These are phyloP conservation scores for Trichogramma evanescens DNA, from an alignment of 2,888 invertebrate species.

Conservation along the genomic window DNA sequence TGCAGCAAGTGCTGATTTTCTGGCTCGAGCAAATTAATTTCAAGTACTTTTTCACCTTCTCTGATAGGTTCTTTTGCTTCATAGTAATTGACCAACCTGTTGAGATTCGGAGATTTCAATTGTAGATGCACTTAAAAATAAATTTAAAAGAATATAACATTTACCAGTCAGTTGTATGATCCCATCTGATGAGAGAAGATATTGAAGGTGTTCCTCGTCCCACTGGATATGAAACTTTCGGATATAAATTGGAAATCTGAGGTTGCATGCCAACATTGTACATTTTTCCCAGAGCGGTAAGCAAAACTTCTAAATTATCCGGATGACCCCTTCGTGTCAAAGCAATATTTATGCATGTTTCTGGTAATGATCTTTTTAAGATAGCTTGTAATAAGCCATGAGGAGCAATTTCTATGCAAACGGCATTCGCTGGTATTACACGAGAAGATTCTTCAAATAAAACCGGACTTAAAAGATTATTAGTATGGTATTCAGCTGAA, in stretches of 20 bases:
- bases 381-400: constrained; percentile 84
- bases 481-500: constrained; percentile 83
- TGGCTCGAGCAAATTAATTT: constrained; percentile 37
- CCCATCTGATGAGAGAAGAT: constrained; percentile 41
- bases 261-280: constrained; percentile 52
- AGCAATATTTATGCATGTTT: constrained; percentile 65
- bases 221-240: constrained; percentile 50
- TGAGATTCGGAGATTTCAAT: background rate
- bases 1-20: constrained; percentile 46
- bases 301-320: constrained; percentile 37
- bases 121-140: background rate
- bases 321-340: constrained; percentile 63
- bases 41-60: constrained; percentile 31
- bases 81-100: constrained; percentile 40
- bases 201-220: constrained; percentile 54
- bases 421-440: constrained; percentile 72
- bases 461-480: constrained; percentile 66
- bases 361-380: constrained; percentile 65
- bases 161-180: constrained; percentile 25
- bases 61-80: background rate
- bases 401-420: constrained; percentile 83
- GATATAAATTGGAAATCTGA: constrained; percentile 50
- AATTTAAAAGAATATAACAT: background rate
- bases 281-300: constrained; percentile 49
- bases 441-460: constrained; percentile 76